phyloP scores from a whole-genome alignment of 2,888 invertebrate species.

The Melitaea athalia region DNA sequence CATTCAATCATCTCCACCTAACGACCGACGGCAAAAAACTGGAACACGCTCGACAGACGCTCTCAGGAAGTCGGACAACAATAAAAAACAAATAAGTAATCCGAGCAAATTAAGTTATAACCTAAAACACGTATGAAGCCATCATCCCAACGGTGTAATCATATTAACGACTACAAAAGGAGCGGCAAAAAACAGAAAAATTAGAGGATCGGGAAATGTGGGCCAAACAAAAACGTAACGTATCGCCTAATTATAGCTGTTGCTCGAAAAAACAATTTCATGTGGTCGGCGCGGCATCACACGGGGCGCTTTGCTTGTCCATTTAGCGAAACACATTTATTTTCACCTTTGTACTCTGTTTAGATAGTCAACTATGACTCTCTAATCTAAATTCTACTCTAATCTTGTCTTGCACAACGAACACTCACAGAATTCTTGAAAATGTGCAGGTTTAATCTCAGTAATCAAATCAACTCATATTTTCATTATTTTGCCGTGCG shows the following conservation, averaged over 20 bases:
- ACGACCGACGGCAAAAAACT: slow-evolving; percentile 75
- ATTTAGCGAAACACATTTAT: background rate
- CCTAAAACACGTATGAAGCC: slow-evolving; percentile 83
- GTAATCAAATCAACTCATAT: no score
- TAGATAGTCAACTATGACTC: background rate
- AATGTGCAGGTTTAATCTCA: no score
- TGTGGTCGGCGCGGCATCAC: slow-evolving; percentile 64
- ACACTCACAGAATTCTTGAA: no score
- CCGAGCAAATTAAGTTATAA: slow-evolving; percentile 82
- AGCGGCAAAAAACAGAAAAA: slow-evolving; percentile 80
- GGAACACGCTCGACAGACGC: slow-evolving; percentile 63
- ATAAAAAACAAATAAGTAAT: slow-evolving; percentile 80
- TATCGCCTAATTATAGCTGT: slow-evolving; percentile 82
- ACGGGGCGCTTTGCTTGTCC: slow-evolving; percentile 56
- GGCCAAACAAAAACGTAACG: slow-evolving; percentile 82
- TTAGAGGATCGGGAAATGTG: slow-evolving; percentile 82
- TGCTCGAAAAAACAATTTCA: slow-evolving; percentile 81
- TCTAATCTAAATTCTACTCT: no score
- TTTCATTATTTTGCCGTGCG: no score
- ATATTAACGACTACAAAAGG: slow-evolving; percentile 83
- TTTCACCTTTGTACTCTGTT: background rate
- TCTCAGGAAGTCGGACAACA: slow-evolving; percentile 79
- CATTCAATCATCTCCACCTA: slow-evolving; percentile 79
- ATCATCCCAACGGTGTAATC: slow-evolving; percentile 82
- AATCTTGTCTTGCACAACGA: no score